Conservation (phyloP, 2,113 vertebrate species). For the Vicugna pacos region DNA sequence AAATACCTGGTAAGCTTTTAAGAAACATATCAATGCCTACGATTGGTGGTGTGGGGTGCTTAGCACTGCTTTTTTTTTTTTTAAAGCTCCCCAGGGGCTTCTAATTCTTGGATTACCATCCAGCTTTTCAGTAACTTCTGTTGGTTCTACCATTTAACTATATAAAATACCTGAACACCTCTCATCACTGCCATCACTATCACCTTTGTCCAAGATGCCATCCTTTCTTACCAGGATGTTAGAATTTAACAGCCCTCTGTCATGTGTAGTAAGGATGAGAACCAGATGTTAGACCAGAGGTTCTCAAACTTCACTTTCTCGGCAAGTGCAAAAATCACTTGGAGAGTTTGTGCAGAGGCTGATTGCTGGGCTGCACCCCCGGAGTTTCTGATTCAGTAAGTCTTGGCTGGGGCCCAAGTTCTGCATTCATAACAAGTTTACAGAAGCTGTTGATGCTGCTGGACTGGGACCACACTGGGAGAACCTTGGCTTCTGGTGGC, state of each 20-base stretch:
- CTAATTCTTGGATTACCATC: background rate
- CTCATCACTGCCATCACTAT: background rate
- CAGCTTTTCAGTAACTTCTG: background rate
- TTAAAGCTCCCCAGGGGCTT: background rate
- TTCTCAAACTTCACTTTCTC: background rate
- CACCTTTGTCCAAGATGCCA: background rate
- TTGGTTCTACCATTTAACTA: background rate
- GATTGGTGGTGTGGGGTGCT: no score
- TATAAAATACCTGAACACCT: fast-evolving
- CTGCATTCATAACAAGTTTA: background rate
- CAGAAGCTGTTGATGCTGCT: background rate
- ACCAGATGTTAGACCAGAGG: background rate
- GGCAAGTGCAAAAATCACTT: background rate
- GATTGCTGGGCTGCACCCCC: no score
- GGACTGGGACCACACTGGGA: background rate
- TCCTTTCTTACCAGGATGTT: background rate
- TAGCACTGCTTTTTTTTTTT: no score
- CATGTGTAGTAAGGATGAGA: background rate
- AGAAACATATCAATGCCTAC: fast-evolving
- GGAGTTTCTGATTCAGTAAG: background rate
- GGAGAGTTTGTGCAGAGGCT: no score
- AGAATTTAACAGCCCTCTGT: background rate
- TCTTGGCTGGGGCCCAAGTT: background rate
- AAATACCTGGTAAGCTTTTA: background rate
- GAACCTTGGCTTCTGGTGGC: background rate